Percentiles rank a stretch among this genome's conserved stretches.
Conservation (phyloP, 2,797 vertebrate species). For the Hybognathus amarus region DNA sequence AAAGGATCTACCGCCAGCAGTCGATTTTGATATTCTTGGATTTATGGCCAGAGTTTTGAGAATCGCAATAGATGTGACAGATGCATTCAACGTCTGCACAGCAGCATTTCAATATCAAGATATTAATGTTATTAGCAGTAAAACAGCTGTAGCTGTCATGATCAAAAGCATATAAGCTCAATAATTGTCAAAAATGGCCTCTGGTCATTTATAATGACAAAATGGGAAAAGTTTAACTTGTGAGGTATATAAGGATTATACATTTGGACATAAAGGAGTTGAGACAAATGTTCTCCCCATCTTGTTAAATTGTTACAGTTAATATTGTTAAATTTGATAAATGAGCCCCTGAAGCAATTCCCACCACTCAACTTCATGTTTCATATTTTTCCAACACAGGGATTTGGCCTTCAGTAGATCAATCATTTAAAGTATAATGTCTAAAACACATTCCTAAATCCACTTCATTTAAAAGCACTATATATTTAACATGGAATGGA, state of each 20-base stretch:
- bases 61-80: too few relatives aligned
- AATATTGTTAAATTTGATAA: background rate
- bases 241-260: slow-evolving; percentile 7
- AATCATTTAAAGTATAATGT: background rate
- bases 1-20: too few relatives aligned
- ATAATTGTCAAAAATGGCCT: background rate
- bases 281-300: slow-evolving; percentile 7
- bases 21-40: too few relatives aligned
- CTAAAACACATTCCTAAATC: background rate
- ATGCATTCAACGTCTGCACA: background rate
- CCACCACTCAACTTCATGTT: slow-evolving; percentile 4
- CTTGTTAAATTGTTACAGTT: background rate
- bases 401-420: slow-evolving; percentile 11
- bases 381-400: slow-evolving; percentile 8
- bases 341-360: background rate
- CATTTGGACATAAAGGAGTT: slow-evolving; percentile 7
- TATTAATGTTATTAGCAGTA: background rate
- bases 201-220: background rate
- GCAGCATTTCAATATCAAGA: background rate
- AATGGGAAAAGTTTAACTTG: background rate
- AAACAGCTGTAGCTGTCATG: background rate
- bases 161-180: background rate
- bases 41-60: too few relatives aligned
- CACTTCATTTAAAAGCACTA: background rate
- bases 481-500: slow-evolving; percentile 15